These are phyloP conservation scores for Poeciliopsis retropinna DNA, from an alignment of 2,113 vertebrate species.

Conservation along the genomic window DNA sequence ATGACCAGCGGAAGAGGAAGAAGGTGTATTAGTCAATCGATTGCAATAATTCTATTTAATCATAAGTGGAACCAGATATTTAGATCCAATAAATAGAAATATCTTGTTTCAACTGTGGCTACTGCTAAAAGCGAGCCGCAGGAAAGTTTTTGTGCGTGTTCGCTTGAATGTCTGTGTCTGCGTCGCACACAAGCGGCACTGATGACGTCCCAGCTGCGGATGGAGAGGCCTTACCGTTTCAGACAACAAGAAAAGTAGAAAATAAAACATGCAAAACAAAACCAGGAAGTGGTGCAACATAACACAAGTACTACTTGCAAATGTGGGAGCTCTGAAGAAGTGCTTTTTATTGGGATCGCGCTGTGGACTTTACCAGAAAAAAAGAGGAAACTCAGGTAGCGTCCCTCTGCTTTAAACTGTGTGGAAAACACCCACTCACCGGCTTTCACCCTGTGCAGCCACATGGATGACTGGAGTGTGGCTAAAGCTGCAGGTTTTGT, in stretches of 20 bases:
- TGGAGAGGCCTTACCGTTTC: constrained; percentile 61
- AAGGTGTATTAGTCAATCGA: too few relatives aligned
- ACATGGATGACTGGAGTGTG: constrained; percentile 14
- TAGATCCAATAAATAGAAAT: not conserved
- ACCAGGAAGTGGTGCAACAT: constrained; percentile 90
- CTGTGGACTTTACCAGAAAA: constrained; percentile 1
- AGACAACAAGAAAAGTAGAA: constrained; percentile 64
- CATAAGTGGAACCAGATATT: not conserved
- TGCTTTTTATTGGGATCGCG: constrained; percentile 69
- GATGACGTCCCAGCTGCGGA: constrained; percentile 64
- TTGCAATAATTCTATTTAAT: too few relatives aligned
- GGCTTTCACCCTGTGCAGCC: constrained; percentile 25
- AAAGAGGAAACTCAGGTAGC: not conserved
- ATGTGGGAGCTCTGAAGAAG: constrained; percentile 99
- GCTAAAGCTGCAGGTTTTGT: constrained; percentile 50
- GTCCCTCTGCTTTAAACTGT: constrained; percentile 13
- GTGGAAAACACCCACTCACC: constrained; percentile 24
- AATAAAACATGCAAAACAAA: constrained; percentile 74
- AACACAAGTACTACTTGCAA: constrained; percentile 88
- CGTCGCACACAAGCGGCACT: constrained; percentile 61
- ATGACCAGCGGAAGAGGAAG: too few relatives aligned
- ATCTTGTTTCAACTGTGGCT: not conserved
- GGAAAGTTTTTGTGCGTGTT: constrained; percentile 18
- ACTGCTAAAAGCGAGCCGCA: constrained; percentile 11
- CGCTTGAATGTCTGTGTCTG: constrained; percentile 49